phyloP scores from a whole-genome alignment of 2,113 vertebrate species.

The Lanius collurio region DNA sequence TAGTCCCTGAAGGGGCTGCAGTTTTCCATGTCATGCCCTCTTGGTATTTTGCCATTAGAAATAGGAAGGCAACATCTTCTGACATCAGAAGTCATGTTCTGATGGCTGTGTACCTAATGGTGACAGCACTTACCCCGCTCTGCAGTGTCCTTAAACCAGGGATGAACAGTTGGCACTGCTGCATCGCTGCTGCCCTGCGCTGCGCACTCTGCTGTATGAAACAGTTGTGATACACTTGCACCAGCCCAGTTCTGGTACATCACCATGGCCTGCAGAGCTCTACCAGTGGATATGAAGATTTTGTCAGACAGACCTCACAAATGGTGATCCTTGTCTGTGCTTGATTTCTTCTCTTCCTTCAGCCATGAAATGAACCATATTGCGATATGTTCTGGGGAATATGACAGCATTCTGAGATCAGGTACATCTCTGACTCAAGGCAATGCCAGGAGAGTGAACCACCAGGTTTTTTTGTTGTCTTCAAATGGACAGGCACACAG shows the following conservation, averaged over 20 bases:
- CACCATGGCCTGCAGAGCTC: not conserved
- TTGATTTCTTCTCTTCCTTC: not conserved
- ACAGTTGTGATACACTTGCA: not conserved
- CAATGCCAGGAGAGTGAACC: accelerated
- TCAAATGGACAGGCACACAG: not conserved
- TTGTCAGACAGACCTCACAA: not conserved
- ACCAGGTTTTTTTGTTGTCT: not conserved
- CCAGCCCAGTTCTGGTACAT: not conserved
- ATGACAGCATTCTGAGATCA: not conserved
- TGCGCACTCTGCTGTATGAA: not conserved
- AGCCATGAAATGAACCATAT: not conserved
- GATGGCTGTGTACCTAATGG: not conserved
- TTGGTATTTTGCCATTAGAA: not conserved
- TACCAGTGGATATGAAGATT: not conserved
- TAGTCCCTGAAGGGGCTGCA: not conserved
- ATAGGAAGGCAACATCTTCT: not conserved
- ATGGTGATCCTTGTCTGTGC: not conserved
- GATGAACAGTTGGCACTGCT: not conserved
- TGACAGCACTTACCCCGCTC: not conserved
- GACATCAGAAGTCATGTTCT: not conserved
- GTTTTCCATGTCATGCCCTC: not conserved
- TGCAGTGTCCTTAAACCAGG: not conserved
- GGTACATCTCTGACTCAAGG: not conserved
- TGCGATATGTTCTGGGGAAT: accelerated
- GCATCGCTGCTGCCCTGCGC: not conserved